Percentiles rank a stretch among this genome's conserved stretches.
Evolutionary conservation across 2,888 invertebrate species (phyloP).

Genomic region (Globia sparganii): DNA sequence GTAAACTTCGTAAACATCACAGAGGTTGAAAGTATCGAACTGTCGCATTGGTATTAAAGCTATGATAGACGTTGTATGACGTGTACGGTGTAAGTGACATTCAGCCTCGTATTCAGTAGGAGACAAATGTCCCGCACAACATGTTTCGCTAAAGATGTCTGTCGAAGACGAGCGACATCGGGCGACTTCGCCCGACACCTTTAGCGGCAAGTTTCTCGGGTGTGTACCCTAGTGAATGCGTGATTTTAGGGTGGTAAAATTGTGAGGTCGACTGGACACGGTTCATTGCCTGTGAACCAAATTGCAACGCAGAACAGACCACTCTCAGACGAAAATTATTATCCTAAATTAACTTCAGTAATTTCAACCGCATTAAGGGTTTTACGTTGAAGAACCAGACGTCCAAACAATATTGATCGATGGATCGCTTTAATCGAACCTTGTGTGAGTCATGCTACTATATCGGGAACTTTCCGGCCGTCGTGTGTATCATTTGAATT

Average conservation of each 20-base stretch:
- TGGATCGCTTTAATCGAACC: conserved; percentile 24
- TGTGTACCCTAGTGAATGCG: neutral
- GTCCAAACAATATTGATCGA: conserved; percentile 49
- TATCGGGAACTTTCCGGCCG: conserved; percentile 36
- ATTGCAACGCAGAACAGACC: conserved; percentile 14
- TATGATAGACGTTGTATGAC: neutral
- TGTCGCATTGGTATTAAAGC: neutral
- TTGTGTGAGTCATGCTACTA: conserved; percentile 53
- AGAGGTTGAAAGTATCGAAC: neutral
- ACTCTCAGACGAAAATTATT: conserved; percentile 15
- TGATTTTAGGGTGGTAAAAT: too few relatives aligned
- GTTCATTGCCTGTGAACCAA: conserved; percentile 9
- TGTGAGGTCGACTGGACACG: neutral
- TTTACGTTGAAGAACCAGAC: conserved; percentile 41
- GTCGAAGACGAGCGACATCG: neutral
- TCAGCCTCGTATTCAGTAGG: neutral
- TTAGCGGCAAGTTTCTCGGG: neutral
- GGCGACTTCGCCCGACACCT: neutral
- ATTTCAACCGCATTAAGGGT: conserved; percentile 30
- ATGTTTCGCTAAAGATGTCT: neutral
- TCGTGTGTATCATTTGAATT: conserved; percentile 34
- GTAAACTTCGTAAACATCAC: neutral
- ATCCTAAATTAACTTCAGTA: conserved; percentile 38
- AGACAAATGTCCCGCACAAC: conserved; percentile 3
- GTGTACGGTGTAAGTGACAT: neutral